Percentiles rank a stretch among this genome's conserved stretches.
phyloP scores from a whole-genome alignment of 1,140 invertebrate genomes.

The Bombus confusus region DNA sequence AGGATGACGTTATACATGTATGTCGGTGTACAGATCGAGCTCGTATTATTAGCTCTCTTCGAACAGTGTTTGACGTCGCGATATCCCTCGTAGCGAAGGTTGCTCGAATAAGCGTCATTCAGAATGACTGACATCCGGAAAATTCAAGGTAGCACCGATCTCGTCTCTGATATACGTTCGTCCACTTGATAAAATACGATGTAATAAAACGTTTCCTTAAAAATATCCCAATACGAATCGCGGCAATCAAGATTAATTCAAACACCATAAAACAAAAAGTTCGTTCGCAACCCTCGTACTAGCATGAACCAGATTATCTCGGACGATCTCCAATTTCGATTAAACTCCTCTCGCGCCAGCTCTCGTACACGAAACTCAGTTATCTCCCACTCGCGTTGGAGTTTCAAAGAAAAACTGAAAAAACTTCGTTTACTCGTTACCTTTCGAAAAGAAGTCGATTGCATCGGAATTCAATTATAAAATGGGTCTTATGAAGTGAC shows the following conservation, averaged over 20 bases:
- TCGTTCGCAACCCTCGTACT: neutral
- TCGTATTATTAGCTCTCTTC: neutral
- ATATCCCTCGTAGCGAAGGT: neutral
- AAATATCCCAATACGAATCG: neutral
- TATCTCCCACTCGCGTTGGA: neutral
- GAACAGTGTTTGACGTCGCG: neutral
- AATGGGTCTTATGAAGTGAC: constrained; percentile 45
- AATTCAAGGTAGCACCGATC: neutral
- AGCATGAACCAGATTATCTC: neutral
- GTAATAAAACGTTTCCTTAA: neutral
- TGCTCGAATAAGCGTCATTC: neutral
- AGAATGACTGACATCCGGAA: neutral
- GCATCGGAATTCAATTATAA: neutral
- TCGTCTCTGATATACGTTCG: neutral
- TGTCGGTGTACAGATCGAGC: neutral
- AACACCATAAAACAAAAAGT: neutral
- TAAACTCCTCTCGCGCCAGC: neutral
- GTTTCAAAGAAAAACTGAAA: neutral
- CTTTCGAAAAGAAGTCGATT: neutral
- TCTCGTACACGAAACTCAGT: neutral
- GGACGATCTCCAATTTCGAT: neutral
- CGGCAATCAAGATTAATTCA: neutral
- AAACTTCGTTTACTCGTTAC: constrained; percentile 4
- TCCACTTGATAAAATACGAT: neutral
- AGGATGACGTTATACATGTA: neutral